Percentiles rank a stretch among this genome's conserved stretches.
phyloP scores from a whole-genome alignment of 2,888 invertebrate species.

The Lasioglossum vierecki region DNA sequence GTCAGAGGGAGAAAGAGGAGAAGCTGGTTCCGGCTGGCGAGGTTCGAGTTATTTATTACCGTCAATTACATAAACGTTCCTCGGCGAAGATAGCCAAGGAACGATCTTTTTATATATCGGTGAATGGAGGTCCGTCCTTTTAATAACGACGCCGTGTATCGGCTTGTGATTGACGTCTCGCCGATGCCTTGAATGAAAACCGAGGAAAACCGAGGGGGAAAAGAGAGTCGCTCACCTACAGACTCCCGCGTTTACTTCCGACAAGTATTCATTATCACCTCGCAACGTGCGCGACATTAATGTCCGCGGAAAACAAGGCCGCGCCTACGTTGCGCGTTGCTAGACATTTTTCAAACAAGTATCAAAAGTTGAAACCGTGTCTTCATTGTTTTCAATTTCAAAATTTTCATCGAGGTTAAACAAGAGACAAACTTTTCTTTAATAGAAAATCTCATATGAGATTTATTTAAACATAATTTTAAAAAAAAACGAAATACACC shows the following conservation, averaged over 20 bases:
- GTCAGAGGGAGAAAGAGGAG: not conserved
- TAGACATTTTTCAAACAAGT: not conserved
- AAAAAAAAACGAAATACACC: too few species aligned
- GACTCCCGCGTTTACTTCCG: slow-evolving; percentile 48
- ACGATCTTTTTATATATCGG: slow-evolving; percentile 16
- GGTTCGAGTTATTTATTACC: slow-evolving; percentile 38
- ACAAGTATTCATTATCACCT: slow-evolving; percentile 55
- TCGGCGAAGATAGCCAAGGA: slow-evolving; percentile 3
- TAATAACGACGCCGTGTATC: slow-evolving; percentile 26
- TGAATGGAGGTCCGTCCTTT: slow-evolving; percentile 14
- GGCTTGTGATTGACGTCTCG: slow-evolving; percentile 12
- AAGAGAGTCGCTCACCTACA: not conserved
- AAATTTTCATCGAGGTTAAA: too few species aligned
- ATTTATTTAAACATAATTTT: too few species aligned
- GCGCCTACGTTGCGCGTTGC: not conserved
- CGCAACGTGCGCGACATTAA: slow-evolving; percentile 37
- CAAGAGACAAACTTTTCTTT: too few species aligned
- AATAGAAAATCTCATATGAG: too few species aligned
- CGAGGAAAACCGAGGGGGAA: not conserved
- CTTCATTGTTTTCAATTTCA: not conserved
- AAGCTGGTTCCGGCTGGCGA: slow-evolving; percentile 2
- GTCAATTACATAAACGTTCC: slow-evolving; percentile 18
- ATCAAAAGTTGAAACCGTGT: not conserved
- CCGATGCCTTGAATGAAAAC: not conserved
- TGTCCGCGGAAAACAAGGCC: slow-evolving; percentile 31